Percentiles rank a stretch among this genome's conserved stretches.
Conservation (phyloP, 2,113 vertebrate genomes). For the Macroglossus sobrinus region DNA sequence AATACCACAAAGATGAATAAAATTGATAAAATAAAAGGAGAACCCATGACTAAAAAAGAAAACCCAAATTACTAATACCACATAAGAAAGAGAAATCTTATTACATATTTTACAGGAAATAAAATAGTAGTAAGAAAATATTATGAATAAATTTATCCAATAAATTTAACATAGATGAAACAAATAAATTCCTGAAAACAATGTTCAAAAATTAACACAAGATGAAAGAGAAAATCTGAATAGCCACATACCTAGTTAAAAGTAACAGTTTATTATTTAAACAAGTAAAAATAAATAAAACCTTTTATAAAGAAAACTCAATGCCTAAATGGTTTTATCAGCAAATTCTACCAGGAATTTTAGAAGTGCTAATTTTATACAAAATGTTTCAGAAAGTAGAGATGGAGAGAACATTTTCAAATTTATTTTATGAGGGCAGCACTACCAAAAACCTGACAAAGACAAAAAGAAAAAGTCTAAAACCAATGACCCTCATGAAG, state of each 20-base stretch:
- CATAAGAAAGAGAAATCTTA: neutral
- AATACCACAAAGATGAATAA: neutral
- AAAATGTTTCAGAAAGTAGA: neutral
- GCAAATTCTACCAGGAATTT: neutral
- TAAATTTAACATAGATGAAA: neutral
- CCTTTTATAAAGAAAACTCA: neutral
- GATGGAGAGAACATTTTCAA: neutral
- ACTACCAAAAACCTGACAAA: slow-evolving; percentile 12
- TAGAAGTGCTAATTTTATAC: neutral
- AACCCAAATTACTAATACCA: neutral
- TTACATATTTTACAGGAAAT: neutral
- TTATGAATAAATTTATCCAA: neutral
- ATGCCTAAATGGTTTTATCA: neutral
- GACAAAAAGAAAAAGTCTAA: neutral
- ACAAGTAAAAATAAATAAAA: neutral
- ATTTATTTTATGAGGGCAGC: neutral
- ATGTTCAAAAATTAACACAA: neutral
- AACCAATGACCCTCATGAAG: slow-evolving; percentile 3
- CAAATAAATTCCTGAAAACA: neutral
- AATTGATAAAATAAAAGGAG: neutral
- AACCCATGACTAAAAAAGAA: neutral
- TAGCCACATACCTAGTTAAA: neutral
- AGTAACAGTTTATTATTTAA: neutral
- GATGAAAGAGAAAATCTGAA: neutral
- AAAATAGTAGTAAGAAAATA: neutral